Base-by-base conservation (phyloP, 2,113 vertebrate genomes). In the Eira barbara region DNA sequence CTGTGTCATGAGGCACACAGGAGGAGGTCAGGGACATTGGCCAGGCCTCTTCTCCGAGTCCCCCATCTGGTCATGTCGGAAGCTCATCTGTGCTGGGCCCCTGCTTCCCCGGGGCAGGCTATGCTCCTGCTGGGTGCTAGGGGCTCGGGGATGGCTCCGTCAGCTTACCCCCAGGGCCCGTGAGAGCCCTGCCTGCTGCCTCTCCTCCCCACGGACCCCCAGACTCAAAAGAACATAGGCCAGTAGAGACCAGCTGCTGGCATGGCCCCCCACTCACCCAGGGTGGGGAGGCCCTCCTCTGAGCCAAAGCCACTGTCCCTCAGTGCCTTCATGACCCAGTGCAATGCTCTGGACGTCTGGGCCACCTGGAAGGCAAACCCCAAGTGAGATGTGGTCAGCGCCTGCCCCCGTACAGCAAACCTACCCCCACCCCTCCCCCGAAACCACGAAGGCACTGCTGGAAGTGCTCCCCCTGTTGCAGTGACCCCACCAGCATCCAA, bases 321-420 rank as follows among this genome's bases (percentile, higher is more conserved):
- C 79, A 99, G 98, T 0, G 98, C 98, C 34, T 99, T 99, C 97
- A 99, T 98, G 12, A 99, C 99, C 99, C 99, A 99, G 78, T 99
- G 98, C 94, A 99, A 98, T 0, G 99, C 99, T 98, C 98, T 98
- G 94, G 98, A 49, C 0, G 98, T 99, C 98, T 99, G 99, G 0
- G 98, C 89, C 88, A 99, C 98, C 99, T 99, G 98, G 39, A 23
- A 47, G 63, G 49, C 9, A 65, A 0, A 0, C 0, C 9, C 88
- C 69, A 31, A 10, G 18, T 15, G 20, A 49, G 57, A 4, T 2
- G 0, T 4, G 27, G 36, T 63, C 25, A 63, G 27, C 6, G 0
- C 23, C 23, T 2, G 42, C 29, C 6, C 3, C 18, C 31, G 8
- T 0, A 0, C 0, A 0, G n/a, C 52, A 13, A 0, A 0, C 36